Percentiles rank a stretch among this genome's conserved stretches.
phyloP scores from a whole-genome alignment of 2,797 vertebrate species.

The Pelodytes ibericus region DNA sequence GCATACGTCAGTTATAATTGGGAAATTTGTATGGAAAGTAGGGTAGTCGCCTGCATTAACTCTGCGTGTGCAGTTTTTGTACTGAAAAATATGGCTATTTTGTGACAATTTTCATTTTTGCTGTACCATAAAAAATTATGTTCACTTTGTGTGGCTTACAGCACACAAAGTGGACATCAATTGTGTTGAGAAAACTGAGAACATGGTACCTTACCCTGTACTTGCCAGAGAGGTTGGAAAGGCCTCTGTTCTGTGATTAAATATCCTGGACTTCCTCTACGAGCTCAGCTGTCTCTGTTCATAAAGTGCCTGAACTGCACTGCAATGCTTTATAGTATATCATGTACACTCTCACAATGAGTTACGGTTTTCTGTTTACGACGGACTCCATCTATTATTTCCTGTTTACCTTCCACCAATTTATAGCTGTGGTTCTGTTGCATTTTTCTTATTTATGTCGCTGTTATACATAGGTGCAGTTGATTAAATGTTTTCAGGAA shows the following conservation, averaged over 20 bases:
- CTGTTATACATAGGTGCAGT: slow-evolving; percentile 32
- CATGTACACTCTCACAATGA: slow-evolving; percentile 39
- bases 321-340: slow-evolving; percentile 43
- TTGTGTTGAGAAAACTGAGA: background rate
- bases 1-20: too few relatives aligned
- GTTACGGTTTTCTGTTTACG: slow-evolving; percentile 38
- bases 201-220: background rate
- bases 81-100: too few relatives aligned
- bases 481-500: slow-evolving; percentile 43
- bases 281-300: slow-evolving; percentile 35
- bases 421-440: slow-evolving; percentile 41
- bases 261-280: slow-evolving; percentile 41
- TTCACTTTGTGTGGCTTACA: background rate
- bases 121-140: too few relatives aligned
- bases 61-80: too few relatives aligned
- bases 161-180: background rate
- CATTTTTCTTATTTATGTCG: slow-evolving; percentile 52
- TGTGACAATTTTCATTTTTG: too few relatives aligned
- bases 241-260: slow-evolving; percentile 31
- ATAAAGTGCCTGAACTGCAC: slow-evolving; percentile 46
- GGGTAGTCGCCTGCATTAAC: too few relatives aligned
- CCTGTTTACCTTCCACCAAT: slow-evolving; percentile 51
- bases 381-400: slow-evolving; percentile 49
- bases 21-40: too few relatives aligned
- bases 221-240: slow-evolving; percentile 15